Evolutionary conservation across 2,797 vertebrate genomes (phyloP), one percentile per base, ranked within the genome.

Genomic region (Tapera naevia): DNA sequence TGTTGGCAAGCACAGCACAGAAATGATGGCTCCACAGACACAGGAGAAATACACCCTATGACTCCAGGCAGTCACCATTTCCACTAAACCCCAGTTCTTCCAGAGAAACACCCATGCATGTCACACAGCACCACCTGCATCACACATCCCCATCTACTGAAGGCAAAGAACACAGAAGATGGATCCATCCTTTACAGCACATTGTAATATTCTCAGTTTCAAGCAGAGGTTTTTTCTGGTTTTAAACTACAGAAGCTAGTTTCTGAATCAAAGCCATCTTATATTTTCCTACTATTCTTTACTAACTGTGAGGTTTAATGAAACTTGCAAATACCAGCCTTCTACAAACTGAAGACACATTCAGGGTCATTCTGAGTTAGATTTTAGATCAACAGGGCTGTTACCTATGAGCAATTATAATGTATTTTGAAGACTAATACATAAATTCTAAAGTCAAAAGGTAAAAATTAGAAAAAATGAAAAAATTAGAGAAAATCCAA

Each of bases 1-100:
- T 93, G 91, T 75, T 95, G 96, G 94, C 93, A 96, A 83, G 87
- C 72, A 4, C 18, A 88, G 85, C 61, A 80, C 76, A 89, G 82
- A 65, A 95, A 89, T 41, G 67, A 93, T 2, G 1, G 87, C 80
- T 89, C 46, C 0, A 0, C 51, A 89, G 65, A 62, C 82, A 91
- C 54, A 69, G 65, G 69, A 54, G 0, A 84, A 92, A 93, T 94
- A 91, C 46, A 80, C 50, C 54, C 87, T 41, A 25, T 51, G 54
- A 62, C 85, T 89, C 73, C 71, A 89, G 81, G 65, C 81, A 88
- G 72, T 86, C 87, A 89, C 69, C 75, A 39, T 91, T 93, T 95
- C 88, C 95, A 65, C 58, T 72, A 65, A 94, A 60, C 7, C 7
- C 23, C 7, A 1, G 8, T 5, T 86, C 43, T 86, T 93, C 65